Conservation (phyloP, 2,888 invertebrate genomes). For the Leucophenga maculata region DNA sequence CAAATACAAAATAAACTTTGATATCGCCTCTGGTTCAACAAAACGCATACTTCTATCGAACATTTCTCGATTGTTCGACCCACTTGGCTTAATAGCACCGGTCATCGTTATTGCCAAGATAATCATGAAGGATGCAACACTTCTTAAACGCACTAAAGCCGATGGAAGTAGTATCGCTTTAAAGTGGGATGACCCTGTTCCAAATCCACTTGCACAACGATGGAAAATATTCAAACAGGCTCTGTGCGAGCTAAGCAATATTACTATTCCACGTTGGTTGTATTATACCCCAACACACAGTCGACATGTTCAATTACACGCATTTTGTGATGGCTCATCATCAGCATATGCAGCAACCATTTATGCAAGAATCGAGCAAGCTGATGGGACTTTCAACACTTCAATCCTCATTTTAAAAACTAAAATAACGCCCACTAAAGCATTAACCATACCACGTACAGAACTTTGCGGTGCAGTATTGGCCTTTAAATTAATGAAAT, state of each 20-base stretch:
- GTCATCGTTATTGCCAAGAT: constrained; percentile 2
- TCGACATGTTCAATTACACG: no score
- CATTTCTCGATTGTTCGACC: constrained; percentile 5
- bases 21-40: neutral
- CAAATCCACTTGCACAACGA: no score
- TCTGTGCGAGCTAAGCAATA: no score
- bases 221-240: no score
- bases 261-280: no score
- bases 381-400: no score
- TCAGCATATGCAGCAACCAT: no score
- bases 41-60: neutral
- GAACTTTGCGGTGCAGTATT: neutral
- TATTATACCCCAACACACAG: no score
- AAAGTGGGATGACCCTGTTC: neutral
- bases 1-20: neutral
- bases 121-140: no score
- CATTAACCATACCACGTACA: neutral
- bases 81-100: constrained; percentile 7
- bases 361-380: neutral
- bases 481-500: neutral
- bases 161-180: neutral
- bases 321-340: no score
- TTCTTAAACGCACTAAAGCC: no score
- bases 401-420: no score
- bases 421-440: neutral